Percentiles rank a stretch among this genome's conserved stretches.
These are phyloP conservation scores for Luehdorfia chinensis DNA, from an alignment of 1,140 invertebrate species.

Conservation along the genomic window DNA sequence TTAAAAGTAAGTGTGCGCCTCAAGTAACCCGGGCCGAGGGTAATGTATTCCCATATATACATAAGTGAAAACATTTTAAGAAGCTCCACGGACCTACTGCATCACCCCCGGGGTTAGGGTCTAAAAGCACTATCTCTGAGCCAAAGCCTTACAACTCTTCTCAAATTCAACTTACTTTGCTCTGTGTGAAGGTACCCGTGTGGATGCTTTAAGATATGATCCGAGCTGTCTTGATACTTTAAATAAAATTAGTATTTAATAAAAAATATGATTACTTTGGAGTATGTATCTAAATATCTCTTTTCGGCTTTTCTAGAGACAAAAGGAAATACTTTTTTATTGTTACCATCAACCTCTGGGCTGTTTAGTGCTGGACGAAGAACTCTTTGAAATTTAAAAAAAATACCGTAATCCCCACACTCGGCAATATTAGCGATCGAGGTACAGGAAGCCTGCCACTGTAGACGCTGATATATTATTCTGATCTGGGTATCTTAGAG, in stretches of 20 bases:
- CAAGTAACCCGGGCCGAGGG: conserved; percentile 65
- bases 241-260: not conserved
- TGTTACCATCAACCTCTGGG: too few species aligned
- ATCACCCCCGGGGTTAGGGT: conserved; percentile 74
- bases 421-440: too few species aligned
- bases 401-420: too few species aligned
- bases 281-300: not conserved
- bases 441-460: too few species aligned
- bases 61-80: conserved; percentile 76
- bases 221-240: conserved; percentile 44
- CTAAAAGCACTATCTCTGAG: conserved; percentile 76
- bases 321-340: too few species aligned
- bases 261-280: not conserved
- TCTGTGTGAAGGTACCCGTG: conserved; percentile 56
- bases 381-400: too few species aligned
- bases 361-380: too few species aligned
- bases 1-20: conserved; percentile 70
- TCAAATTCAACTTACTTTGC: conserved; percentile 76
- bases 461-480: too few species aligned
- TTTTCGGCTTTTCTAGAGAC: not conserved
- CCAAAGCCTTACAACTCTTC: conserved; percentile 76
- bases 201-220: conserved; percentile 34
- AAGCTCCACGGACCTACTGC: conserved; percentile 71
- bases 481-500: too few species aligned
- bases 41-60: conserved; percentile 76